Evolutionary conservation across 2,797 vertebrate species (phyloP), one percentile per base, ranked within the genome.

Genomic region (Vultur gryphus): DNA sequence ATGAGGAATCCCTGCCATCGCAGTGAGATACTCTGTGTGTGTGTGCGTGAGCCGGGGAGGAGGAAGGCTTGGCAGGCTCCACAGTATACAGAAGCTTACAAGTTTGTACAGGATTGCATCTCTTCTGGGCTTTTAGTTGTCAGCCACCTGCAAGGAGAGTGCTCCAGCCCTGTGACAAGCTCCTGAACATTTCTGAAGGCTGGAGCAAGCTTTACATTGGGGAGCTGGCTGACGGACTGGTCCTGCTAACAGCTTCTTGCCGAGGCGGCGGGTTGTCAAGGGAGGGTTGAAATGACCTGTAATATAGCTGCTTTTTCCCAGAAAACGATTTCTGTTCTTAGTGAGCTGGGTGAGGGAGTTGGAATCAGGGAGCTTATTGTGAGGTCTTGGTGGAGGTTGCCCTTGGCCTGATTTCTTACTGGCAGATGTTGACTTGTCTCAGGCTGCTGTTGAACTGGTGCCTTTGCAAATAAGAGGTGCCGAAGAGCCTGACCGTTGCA

Each of bases 241-340:
- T 79, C 49, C 72, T 82, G 54, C 69, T 71, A 52, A 49, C 16
- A 66, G 70, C 79, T 54, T 58, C 78, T 66, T 66, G 71, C 87
- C 12, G 24, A 70, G 43, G 71, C 3, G 1, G 7, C 0, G 0
- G 13, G 13, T 25, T 82, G 49, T 41, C 0, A 2, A 73, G 61
- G 21, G 28, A 12, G 64, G 52, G 39, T 24, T 89, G 72, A 75
- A 91, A 90, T 2, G 16, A 52, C 28, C 52, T 9, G 10, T 55
- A 19, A 59, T 43, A 1, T 11, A 76, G 37, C 78, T 82, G 25
- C 14, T 25, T 93, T 87, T 95, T 77, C 89, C 23, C 55, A 52
- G 48, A 87, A 94, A 89, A 85, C 0, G 0, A 31, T 58, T 94
- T 58, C 69, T 72, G 14, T 90, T 86, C 54, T 31, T 31, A 7